These are phyloP conservation scores for Ellobius talpinus DNA, from an alignment of 2,113 vertebrate species.

Conservation along the genomic window DNA sequence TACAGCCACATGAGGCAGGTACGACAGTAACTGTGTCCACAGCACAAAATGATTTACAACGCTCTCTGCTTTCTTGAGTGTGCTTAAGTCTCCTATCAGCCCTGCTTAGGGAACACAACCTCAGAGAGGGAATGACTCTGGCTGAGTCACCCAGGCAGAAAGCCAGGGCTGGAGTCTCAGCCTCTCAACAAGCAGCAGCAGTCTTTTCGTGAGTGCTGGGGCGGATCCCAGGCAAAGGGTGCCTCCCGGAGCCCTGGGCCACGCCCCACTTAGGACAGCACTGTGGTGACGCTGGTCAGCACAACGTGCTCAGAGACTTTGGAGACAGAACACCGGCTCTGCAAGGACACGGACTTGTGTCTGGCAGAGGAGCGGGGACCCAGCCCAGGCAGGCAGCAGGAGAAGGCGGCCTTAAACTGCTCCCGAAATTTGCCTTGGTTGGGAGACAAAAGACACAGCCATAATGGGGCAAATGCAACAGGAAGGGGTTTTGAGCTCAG, in stretches of 20 bases:
- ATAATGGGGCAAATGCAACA: slow-evolving; percentile 25
- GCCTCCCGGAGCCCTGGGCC: neutral
- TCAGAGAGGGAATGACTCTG: slow-evolving; percentile 30
- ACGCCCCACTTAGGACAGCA: slow-evolving; percentile 52
- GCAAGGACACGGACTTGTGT: slow-evolving; percentile 77
- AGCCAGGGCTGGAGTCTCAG: neutral
- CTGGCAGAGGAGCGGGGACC: slow-evolving; percentile 68
- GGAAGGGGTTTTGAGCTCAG: slow-evolving; percentile 17
- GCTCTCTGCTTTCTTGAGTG: slow-evolving; percentile 19
- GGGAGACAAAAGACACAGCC: slow-evolving; percentile 74
- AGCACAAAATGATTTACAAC: neutral
- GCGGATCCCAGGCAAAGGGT: neutral
- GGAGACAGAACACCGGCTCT: slow-evolving; percentile 73
- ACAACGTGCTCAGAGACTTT: slow-evolving; percentile 75
- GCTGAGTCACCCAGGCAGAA: slow-evolving; percentile 52
- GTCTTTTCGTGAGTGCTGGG: neutral
- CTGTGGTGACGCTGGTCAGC: slow-evolving; percentile 73
- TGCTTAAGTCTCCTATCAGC: neutral
- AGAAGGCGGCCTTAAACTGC: slow-evolving; percentile 80
- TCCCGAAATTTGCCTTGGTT: slow-evolving; percentile 81
- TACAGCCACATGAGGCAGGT: neutral
- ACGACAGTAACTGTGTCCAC: neutral
- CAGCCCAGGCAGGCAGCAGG: slow-evolving; percentile 77
- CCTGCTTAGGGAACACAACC: neutral
- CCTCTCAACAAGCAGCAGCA: neutral